Conservation (phyloP, 2,113 vertebrate genomes). For the Aphelocoma coerulescens region DNA sequence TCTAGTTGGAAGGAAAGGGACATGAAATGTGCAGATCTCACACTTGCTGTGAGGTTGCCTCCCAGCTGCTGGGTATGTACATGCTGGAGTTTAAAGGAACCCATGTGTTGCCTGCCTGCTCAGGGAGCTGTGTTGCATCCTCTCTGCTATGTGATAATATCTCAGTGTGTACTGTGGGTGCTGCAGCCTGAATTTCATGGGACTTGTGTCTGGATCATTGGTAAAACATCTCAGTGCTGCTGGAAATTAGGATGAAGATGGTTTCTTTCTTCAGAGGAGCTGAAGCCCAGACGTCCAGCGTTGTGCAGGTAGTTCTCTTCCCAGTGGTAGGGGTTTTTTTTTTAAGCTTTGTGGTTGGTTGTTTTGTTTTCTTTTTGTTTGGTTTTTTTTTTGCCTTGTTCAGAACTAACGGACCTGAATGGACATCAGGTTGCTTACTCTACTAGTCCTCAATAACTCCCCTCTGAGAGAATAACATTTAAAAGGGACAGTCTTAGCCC, state of each 20-base stretch:
- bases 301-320: neutral
- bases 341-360: neutral
- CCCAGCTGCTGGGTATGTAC: neutral
- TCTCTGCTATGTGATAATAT: neutral
- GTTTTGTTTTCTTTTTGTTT: neutral
- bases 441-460: neutral
- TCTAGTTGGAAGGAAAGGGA: neutral
- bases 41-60: neutral
- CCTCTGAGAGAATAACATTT: neutral
- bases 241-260: neutral
- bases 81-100: neutral
- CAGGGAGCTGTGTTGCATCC: neutral
- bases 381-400: neutral
- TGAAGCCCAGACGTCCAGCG: neutral
- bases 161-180: neutral
- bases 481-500: neutral
- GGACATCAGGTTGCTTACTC: neutral
- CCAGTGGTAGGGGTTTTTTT: neutral
- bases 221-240: neutral
- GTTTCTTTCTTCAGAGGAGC: neutral
- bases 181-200: neutral
- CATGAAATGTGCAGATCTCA: neutral
- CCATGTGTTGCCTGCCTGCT: neutral
- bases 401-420: neutral
- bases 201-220: neutral